Evolutionary conservation across 2,797 vertebrate genomes (phyloP), one percentile per base, ranked within the genome.

Genomic region (Heliangelus exortis): DNA sequence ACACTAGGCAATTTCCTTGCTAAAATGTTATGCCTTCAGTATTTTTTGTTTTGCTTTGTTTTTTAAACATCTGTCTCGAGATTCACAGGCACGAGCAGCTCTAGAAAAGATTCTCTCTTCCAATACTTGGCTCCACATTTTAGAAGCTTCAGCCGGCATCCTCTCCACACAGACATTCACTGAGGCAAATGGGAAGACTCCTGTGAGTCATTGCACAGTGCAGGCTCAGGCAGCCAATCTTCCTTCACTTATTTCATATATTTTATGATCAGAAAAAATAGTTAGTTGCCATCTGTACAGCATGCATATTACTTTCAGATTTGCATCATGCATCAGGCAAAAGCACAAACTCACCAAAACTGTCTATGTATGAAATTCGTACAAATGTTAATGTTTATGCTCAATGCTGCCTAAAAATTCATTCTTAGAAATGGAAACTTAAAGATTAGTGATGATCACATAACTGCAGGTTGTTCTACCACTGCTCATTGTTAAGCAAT

Each of bases 21-120:
- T 87, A 88, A 59, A 33, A 36, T 84, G 88, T 90, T 39, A 81
- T 80, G 59, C 41, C 92, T 90, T 50, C 63, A 89, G 78, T 55
- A 74, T 77, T 84, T 90, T 50, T 94, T 92, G 79, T 82, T 96
- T 92, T 83, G 85, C 47, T 91, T 84, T 91, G 76, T 81, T 89
- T 81, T 75, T 90, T 76, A 88, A 93, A 91, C 83, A 92, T 76
- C 73, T 91, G 58, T 84, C 85, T 93, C 87, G 69, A 36, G 83
- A 90, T 61, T 87, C 61, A 65, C n/a, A 77, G 65, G 84, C 89
- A 91, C 54, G 34, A 94, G 74, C 22, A 86, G 55, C 77, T 88
- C 83, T 88, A 91, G 80, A 58, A 94, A 91, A 90, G 69, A 96
- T 84, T 29, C 31, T 80, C 58, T 92, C 67, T 85, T 95, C 78